Conservation (phyloP, 2,113 vertebrate genomes). For the Scatophagus argus region DNA sequence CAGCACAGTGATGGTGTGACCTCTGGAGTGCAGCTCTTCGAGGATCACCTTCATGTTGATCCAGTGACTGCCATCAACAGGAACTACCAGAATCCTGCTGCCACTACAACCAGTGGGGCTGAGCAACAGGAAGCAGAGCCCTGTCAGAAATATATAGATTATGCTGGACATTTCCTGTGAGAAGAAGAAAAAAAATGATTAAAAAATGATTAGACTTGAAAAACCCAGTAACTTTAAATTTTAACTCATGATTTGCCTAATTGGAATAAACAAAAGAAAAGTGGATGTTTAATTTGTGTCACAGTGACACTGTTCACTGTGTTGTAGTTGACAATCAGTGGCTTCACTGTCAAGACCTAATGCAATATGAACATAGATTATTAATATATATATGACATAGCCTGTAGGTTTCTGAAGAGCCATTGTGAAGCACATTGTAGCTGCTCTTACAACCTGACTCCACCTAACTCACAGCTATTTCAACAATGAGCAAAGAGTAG, state of each 20-base stretch:
- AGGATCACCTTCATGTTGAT: conserved; percentile 86
- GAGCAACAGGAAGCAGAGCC: conserved; percentile 53
- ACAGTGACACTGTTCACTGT: no score
- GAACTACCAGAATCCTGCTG: conserved; percentile 86
- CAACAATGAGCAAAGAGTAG: no score
- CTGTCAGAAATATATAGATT: not conserved
- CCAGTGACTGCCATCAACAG: conserved; percentile 87
- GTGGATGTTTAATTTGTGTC: not conserved
- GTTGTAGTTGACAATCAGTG: no score
- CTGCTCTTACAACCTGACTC: no score
- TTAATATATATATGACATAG: no score
- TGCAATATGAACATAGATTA: no score
- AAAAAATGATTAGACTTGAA: not conserved
- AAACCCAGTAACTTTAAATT: not conserved
- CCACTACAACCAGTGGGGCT: conserved; percentile 16
- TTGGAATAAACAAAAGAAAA: no score
- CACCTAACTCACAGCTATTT: no score
- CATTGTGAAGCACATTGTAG: no score
- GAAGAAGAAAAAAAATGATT: conserved; percentile 11
- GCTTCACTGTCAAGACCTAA: no score
- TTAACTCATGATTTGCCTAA: no score
- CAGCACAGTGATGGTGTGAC: conserved; percentile 84
- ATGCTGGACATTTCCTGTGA: conserved; percentile 50
- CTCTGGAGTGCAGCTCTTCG: conserved; percentile 78
- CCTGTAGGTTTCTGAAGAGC: no score